Conservation (phyloP, 2,888 invertebrate genomes). For the Autographa pulchrina region DNA sequence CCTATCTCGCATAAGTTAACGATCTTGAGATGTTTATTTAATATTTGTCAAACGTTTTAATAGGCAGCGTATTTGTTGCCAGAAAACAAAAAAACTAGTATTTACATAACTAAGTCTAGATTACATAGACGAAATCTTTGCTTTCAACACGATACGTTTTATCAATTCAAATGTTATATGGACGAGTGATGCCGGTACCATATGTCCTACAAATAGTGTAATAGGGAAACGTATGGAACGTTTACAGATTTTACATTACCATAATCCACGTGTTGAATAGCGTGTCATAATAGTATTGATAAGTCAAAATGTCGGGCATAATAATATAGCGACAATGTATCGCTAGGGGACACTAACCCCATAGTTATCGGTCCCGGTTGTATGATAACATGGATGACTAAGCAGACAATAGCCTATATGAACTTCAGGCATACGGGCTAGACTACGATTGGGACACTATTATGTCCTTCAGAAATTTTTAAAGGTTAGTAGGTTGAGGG, state of each 20-base stretch:
- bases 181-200: too few relatives aligned
- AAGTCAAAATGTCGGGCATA: conserved; percentile 8
- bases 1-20: neutral
- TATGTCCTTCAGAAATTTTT: neutral
- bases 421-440: conserved; percentile 2
- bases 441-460: neutral
- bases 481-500: neutral
- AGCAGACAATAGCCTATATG: conserved; percentile 12
- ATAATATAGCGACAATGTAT: conserved; percentile 14
- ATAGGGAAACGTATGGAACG: too few relatives aligned
- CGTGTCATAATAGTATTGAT: conserved; percentile 17
- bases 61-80: neutral
- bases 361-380: conserved; percentile 32
- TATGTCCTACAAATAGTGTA: too few relatives aligned
- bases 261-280: conserved; percentile 10
- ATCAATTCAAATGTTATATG: too few relatives aligned
- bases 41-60: neutral
- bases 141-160: too few relatives aligned
- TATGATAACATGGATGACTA: conserved; percentile 43
- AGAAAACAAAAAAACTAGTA: neutral
- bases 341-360: conserved; percentile 17
- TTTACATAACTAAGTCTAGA: too few relatives aligned
- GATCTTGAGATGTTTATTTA: neutral
- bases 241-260: conserved; percentile 11
- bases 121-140: too few relatives aligned